Evolutionary conservation across 2,797 vertebrate species (phyloP), one percentile per base, ranked within the genome.

Genomic region (Dallia pectoralis): DNA sequence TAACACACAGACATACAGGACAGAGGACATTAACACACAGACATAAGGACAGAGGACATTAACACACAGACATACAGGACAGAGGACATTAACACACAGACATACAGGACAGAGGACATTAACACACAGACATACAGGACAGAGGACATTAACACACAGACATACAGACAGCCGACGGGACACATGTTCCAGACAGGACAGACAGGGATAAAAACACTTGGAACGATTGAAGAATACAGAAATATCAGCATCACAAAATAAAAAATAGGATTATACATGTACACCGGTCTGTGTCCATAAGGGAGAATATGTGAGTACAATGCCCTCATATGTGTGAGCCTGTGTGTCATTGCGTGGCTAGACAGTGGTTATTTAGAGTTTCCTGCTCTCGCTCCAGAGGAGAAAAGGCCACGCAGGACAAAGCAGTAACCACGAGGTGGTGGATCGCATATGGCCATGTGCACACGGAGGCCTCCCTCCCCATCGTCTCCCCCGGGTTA

Each of bases 281-380:
- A 56, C 22, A n/a, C 8, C 9, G 51, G 51, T 56, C n/a, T 56
- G 51, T 22, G n/a, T 19, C 9, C n/a, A 22, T 56, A 56, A 56
- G n/a, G 51, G 51, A 22, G 51, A 56, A 56, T 56, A n/a, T 56
- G 51, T 56, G 51, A 22, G 16, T 22, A 56, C 6, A 22, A n/a
- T 22, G 22, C 22, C n/a, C 51, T 22, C 22, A 29, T 63, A 16
- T 30, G 61, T 63, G 15, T 61, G 56, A 22, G 51, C 22, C 5
- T 25, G 53, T 62, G 59, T 27, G 40, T 0, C 89, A 96, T 95
- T 95, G 93, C 95, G 95, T 95, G 80, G 95, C 94, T 94, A 94
- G 19, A 66, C 64, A 66, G 64, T 66, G 64, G 64, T n/a, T 22
- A n/a, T 19, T 44, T n/a, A 40, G 11, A 33, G 64, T 94, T 91